Percentiles rank a stretch among this genome's conserved stretches.
Conservation (phyloP, 2,113 vertebrate genomes). For the Malaclemys terrapin region DNA sequence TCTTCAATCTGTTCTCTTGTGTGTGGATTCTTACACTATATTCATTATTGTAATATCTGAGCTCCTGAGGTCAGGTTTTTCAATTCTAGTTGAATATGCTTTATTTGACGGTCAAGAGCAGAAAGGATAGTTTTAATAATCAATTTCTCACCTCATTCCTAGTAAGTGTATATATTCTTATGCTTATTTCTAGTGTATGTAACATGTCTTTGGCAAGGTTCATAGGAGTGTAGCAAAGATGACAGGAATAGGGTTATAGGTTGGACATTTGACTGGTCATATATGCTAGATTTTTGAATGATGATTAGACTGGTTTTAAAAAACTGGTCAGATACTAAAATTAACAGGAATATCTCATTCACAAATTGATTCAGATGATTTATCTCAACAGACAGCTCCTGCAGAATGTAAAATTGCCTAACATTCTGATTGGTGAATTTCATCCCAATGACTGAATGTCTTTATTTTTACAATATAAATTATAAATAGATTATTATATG, state of each 20-base stretch:
- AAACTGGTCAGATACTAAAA: background rate
- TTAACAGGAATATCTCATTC: background rate
- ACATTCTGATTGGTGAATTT: background rate
- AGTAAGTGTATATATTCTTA: rapidly evolving
- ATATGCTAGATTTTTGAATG: background rate
- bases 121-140: background rate
- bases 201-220: rapidly evolving
- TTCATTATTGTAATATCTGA: rapidly evolving
- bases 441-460: background rate
- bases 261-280: rapidly evolving
- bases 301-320: background rate
- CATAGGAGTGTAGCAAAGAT: background rate
- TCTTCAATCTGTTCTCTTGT: background rate
- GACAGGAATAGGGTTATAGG: background rate
- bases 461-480: background rate
- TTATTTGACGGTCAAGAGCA: background rate
- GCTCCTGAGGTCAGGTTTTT: background rate
- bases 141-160: background rate
- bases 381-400: background rate
- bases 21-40: background rate
- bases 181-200: background rate
- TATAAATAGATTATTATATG: background rate
- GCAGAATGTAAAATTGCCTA: background rate
- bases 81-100: background rate
- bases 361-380: background rate